These are phyloP conservation scores for Melipona beecheii DNA, from an alignment of 2,888 invertebrate species.

Conservation along the genomic window DNA sequence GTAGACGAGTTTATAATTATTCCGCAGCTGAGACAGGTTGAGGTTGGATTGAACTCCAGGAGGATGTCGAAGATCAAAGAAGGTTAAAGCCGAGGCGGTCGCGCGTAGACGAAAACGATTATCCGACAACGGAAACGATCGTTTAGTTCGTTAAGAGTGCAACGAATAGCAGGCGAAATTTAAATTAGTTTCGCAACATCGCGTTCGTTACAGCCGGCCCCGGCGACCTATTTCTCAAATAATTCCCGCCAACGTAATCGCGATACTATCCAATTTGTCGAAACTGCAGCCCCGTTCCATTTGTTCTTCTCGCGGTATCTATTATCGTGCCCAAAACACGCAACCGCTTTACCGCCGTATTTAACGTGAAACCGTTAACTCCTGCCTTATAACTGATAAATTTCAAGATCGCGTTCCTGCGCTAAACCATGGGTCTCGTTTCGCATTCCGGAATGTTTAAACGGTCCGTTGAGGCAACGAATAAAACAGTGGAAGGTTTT, in stretches of 20 bases:
- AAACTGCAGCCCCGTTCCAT: conserved; percentile 11
- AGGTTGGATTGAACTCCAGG: background rate
- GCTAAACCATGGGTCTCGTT: background rate
- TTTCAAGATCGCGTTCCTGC: conserved; percentile 17
- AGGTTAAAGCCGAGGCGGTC: background rate
- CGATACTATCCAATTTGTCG: conserved; percentile 38
- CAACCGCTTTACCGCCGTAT: background rate
- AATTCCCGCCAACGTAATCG: conserved; percentile 44
- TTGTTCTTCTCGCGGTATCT: conserved; percentile 31
- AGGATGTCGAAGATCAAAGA: background rate
- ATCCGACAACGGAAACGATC: conserved; percentile 36
- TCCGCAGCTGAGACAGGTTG: background rate
- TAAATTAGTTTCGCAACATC: conserved; percentile 48
- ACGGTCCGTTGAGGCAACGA: background rate
- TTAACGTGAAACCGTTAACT: conserved; percentile 26
- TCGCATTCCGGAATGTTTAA: background rate
- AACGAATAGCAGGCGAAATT: conserved; percentile 27
- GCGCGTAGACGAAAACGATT: background rate
- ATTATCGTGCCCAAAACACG: conserved; percentile 31
- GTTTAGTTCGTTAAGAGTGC: conserved; percentile 37
- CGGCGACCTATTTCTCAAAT: conserved; percentile 47
- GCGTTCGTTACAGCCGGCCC: conserved; percentile 29
- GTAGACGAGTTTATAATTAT: background rate
- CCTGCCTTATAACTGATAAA: conserved; percentile 29
- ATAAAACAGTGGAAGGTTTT: background rate